phyloP scores from a whole-genome alignment of 2,888 invertebrate species.

The Rhabditoides inermis region DNA sequence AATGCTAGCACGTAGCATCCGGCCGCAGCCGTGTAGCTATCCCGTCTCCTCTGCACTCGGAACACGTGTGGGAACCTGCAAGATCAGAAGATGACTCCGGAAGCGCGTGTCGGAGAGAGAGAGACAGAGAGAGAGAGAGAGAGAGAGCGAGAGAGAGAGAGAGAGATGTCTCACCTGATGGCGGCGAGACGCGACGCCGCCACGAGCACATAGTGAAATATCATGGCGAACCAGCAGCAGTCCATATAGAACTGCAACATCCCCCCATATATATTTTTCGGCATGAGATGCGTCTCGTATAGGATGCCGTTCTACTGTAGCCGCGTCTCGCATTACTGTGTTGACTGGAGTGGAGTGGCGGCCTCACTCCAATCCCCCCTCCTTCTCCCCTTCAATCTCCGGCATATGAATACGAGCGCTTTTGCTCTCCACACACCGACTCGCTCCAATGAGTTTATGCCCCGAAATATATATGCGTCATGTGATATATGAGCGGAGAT shows the following conservation, averaged over 20 bases:
- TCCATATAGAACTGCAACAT: conserved; percentile 40
- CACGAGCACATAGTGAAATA: conserved; percentile 44
- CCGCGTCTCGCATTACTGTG: too few species aligned
- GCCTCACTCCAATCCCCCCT: too few species aligned
- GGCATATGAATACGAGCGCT: too few species aligned
- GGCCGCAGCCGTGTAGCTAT: conserved; percentile 34
- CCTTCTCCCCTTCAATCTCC: too few species aligned
- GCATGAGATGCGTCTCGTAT: too few species aligned
- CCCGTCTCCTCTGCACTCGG: conserved; percentile 26
- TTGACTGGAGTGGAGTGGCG: too few species aligned
- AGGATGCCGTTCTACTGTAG: too few species aligned
- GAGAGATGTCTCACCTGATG: conserved; percentile 16
- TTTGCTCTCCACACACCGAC: not conserved
- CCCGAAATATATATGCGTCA: too few species aligned
- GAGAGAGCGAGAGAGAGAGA: not conserved
- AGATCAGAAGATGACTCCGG: not conserved
- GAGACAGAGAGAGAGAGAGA: not conserved
- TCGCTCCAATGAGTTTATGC: too few species aligned
- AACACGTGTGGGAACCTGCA: conserved; percentile 29
- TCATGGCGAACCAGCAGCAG: conserved; percentile 49
- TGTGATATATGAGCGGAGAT: too few species aligned
- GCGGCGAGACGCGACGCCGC: conserved; percentile 47
- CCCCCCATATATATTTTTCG: too few species aligned
- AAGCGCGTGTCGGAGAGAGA: not conserved
- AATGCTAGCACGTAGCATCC: conserved; percentile 39